Conservation (phyloP, 2,113 vertebrate species). For the Neopipo cinnamomea region DNA sequence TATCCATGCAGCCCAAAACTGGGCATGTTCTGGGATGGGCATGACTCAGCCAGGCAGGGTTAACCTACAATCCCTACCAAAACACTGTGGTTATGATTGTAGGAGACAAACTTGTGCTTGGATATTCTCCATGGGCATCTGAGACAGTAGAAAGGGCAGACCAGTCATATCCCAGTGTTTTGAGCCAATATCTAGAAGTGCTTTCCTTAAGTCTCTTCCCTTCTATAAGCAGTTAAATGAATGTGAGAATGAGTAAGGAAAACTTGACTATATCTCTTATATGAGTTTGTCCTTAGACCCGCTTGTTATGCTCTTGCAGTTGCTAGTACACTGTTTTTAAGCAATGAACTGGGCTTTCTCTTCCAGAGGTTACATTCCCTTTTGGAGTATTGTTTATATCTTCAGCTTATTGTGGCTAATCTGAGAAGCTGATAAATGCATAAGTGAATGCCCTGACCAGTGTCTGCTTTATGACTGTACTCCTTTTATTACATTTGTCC, state of each 20-base stretch:
- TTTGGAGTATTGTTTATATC: not conserved
- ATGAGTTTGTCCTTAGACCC: not conserved
- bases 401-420: not conserved
- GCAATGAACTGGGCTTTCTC: not conserved
- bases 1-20: not conserved
- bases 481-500: not conserved
- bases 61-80: not conserved
- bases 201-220: not conserved
- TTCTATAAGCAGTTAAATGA: not conserved
- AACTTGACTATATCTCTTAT: not conserved
- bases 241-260: not conserved
- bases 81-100: rapidly evolving
- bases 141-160: not conserved
- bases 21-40: not conserved
- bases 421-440: not conserved
- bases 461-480: not conserved
- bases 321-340: not conserved
- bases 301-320: not conserved
- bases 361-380: not conserved
- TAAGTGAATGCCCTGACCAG: not conserved
- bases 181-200: not conserved
- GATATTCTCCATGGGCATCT: not conserved
- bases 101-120: not conserved
- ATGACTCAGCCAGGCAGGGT: not conserved
- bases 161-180: not conserved